Base-by-base conservation (phyloP, 2,797 vertebrate genomes). In the Diplodus sargus region DNA sequence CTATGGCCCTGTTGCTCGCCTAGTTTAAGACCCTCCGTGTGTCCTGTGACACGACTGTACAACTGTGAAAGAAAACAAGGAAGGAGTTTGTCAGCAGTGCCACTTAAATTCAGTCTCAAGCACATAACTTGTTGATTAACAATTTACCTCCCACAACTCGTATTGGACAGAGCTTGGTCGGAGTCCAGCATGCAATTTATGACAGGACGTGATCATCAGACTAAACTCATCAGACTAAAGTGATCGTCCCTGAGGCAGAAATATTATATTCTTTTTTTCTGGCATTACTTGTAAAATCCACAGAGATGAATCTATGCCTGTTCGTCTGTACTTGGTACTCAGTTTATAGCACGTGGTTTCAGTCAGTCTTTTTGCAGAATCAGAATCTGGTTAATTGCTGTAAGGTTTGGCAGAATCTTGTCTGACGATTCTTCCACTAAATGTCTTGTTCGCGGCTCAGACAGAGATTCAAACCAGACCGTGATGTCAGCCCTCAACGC, bases 351-450 rank as follows among this genome's bases (percentile, higher is more conserved):
- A 45, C 70, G 66, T 59, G 58, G 39, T 74, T 76, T 78, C 42
- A 76, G 60, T 72, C 63, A 73, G 43, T 69, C 65, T 85, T 85
- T 89, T 66, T 43, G 2, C 68, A 63, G 76, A 74, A 45, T 49
- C 5, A 5, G 61, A 79, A 66, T 69, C 70, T 65, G 76, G 64
- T 62, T 63, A 74, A 74, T 63, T 3, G 23, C 49, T 57, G 18
- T 64, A 64, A 81, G 59, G 53, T 54, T 52, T 56, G 59, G 47
- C 43, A 75, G 30, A 34, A 76, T 75, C 25, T 74, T 62, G 59
- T 59, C 64, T 67, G 39, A 53, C 49, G 52, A 73, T 66, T 87
- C 76, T 81, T 80, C 74, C 68, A 76, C 73, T 51, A 73, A 71
- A 53, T 60, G 60, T 77, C 66, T 71, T 43, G 34, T 82, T 64